Evolutionary conservation across 2,888 invertebrate genomes (phyloP).

Genomic region (Diadegma fenestrale): DNA sequence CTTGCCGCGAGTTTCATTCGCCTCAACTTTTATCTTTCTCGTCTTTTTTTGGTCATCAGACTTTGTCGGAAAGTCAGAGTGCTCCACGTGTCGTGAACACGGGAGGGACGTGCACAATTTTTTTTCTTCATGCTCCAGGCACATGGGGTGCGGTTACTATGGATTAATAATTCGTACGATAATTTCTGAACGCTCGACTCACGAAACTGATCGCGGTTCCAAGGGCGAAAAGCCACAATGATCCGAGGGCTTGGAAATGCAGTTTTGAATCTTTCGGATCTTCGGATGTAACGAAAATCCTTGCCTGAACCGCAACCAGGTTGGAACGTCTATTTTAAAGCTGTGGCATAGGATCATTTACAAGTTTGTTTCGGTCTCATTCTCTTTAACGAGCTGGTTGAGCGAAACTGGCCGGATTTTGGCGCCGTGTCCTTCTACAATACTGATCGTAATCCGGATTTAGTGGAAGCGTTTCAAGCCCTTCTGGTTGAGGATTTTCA

Average conservation of each 20-base stretch:
- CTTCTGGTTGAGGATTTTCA: conserved; percentile 3
- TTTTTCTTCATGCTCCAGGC: not conserved
- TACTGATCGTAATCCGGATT: conserved; percentile 20
- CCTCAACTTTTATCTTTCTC: not conserved
- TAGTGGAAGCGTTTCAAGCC: conserved; percentile 8
- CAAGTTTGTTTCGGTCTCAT: conserved; percentile 14
- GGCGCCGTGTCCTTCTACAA: not conserved
- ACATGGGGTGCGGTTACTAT: not conserved
- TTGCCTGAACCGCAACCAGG: not conserved
- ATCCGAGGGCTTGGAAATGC: not conserved
- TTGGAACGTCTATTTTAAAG: not conserved
- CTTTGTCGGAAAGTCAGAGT: not conserved
- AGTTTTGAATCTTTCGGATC: not conserved
- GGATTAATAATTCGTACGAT: not conserved
- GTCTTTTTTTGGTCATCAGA: conserved; percentile 4
- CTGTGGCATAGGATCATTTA: not conserved
- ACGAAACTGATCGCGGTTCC: not conserved
- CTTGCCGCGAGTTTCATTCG: conserved; percentile 3
- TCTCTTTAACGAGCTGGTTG: conserved; percentile 13
- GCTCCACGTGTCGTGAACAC: conserved; percentile 8
- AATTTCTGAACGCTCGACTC: not conserved
- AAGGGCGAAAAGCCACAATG: not conserved
- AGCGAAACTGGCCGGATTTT: not conserved
- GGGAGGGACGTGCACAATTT: not conserved
- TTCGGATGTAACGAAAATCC: not conserved